Evolutionary conservation across 1,140 invertebrate species (phyloP).

Genomic region (Procambarus clarkii): DNA sequence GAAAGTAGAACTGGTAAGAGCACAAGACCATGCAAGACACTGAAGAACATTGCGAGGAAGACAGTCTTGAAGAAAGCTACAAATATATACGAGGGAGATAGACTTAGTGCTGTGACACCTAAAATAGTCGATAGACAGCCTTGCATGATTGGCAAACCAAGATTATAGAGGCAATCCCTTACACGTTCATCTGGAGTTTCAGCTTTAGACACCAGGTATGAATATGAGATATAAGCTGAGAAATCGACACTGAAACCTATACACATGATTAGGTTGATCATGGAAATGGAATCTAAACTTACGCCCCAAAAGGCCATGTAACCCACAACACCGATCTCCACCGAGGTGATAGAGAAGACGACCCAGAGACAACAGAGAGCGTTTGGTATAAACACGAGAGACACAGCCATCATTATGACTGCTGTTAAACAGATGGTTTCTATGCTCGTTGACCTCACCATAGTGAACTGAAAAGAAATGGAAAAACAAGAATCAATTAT

Average conservation of each 20-base stretch:
- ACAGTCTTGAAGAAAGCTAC: conserved; percentile 99
- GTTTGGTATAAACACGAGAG: conserved; percentile 96
- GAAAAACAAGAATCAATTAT: too few relatives aligned
- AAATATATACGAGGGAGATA: conserved; percentile 97
- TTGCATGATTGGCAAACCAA: conserved; percentile 95
- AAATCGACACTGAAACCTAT: conserved; percentile 99
- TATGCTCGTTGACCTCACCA: conserved; percentile 94
- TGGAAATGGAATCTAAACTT: conserved; percentile 96
- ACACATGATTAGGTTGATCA: conserved; percentile 99
- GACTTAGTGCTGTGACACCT: conserved; percentile 89
- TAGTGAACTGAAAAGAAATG: conserved; percentile 85
- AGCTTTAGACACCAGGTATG: conserved; percentile 93
- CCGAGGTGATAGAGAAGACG: conserved; percentile 95
- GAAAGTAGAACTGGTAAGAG: conserved; percentile 94
- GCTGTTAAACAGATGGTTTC: conserved; percentile 95
- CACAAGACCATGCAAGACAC: conserved; percentile 93
- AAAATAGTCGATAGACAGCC: conserved; percentile 95
- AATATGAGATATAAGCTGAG: conserved; percentile 97
- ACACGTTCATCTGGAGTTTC: conserved; percentile 87
- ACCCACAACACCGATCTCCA: conserved; percentile 96
- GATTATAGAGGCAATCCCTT: conserved; percentile 88
- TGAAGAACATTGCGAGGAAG: conserved; percentile 95
- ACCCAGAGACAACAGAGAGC: conserved; percentile 95
- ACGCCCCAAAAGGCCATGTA: conserved; percentile 98
- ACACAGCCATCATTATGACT: conserved; percentile 95